A percentile compares a stretch with the other conserved stretches of the same genome.
These are phyloP conservation scores for Alouatta palliata DNA, from an alignment of 2,113 vertebrate genomes.

Conservation along the genomic window DNA sequence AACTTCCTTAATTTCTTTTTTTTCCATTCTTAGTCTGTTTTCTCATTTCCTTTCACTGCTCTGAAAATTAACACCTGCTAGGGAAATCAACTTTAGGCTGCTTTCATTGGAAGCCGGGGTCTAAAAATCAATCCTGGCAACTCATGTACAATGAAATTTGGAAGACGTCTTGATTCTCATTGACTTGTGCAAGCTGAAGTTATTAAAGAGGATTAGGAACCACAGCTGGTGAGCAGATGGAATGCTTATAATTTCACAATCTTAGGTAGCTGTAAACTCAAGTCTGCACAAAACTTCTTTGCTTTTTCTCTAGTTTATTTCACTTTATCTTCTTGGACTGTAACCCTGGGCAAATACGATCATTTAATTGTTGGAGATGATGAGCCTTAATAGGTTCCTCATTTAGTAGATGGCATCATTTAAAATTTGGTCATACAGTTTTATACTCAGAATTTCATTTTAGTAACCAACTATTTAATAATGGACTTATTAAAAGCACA, in stretches of 20 bases:
- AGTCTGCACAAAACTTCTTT: conserved; percentile 60
- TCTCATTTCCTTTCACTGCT: conserved; percentile 3
- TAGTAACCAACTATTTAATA: not conserved
- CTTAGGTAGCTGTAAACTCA: conserved; percentile 71
- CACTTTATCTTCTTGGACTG: conserved; percentile 38
- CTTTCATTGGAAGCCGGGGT: conserved; percentile 68
- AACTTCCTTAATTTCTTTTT: not conserved
- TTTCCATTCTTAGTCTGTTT: not conserved
- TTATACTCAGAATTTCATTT: not conserved
- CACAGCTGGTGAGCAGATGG: conserved; percentile 88
- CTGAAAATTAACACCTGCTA: conserved; percentile 72
- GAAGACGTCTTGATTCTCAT: conserved; percentile 75
- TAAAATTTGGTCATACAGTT: not conserved
- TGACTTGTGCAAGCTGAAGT: conserved; percentile 74
- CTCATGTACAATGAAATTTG: conserved; percentile 72
- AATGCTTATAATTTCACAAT: conserved; percentile 81
- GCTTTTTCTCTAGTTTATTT: conserved; percentile 60
- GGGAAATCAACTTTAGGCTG: conserved; percentile 38
- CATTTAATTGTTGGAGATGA: not conserved
- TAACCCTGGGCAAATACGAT: not conserved
- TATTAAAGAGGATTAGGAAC: conserved; percentile 81
- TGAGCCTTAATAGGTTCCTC: conserved; percentile 22
- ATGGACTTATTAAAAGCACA: not conserved
- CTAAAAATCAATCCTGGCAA: conserved; percentile 71
- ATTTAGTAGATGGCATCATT: not conserved